phyloP scores from a whole-genome alignment of 2,888 invertebrate species.

The Eucera pruinosa region DNA sequence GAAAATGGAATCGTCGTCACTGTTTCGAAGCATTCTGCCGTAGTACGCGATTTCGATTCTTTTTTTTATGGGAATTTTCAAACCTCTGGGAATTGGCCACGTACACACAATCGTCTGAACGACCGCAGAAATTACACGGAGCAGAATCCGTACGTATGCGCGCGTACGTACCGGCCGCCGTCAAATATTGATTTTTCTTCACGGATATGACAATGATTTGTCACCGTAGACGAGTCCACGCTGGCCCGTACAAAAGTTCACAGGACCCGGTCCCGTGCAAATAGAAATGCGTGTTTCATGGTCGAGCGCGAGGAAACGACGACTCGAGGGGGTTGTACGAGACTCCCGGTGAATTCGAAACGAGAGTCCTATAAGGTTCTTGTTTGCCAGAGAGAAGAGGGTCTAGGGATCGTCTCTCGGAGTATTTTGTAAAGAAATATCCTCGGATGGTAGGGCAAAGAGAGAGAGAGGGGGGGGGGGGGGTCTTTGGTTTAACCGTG shows the following conservation, averaged over 20 bases:
- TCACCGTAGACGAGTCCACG: constrained; percentile 70
- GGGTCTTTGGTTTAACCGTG: constrained; percentile 8
- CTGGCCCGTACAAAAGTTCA: constrained; percentile 40
- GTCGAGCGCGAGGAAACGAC: constrained; percentile 9
- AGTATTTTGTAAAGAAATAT: constrained; percentile 67
- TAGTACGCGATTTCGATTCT: background rate
- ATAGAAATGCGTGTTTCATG: constrained; percentile 59
- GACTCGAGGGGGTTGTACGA: constrained; percentile 7
- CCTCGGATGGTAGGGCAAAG: constrained; percentile 48
- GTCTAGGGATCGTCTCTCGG: constrained; percentile 8
- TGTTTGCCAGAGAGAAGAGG: constrained; percentile 52
- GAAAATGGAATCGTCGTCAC: constrained; percentile 3
- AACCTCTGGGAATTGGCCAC: constrained; percentile 55
- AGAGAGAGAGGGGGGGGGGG: constrained; percentile 13
- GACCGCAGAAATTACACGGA: constrained; percentile 61
- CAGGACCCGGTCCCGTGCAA: constrained; percentile 46
- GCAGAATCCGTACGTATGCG: constrained; percentile 54
- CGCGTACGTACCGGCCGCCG: constrained; percentile 73
- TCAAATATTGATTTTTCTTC: constrained; percentile 82
- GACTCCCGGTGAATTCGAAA: constrained; percentile 40
- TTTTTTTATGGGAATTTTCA: constrained; percentile 23
- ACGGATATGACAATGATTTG: constrained; percentile 81
- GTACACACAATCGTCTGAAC: constrained; percentile 51
- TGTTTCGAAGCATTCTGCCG: too few relatives aligned
- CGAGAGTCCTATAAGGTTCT: constrained; percentile 37